Evolutionary conservation across 2,888 invertebrate genomes (phyloP).

Genomic region (Drosophila nr. medialis): DNA sequence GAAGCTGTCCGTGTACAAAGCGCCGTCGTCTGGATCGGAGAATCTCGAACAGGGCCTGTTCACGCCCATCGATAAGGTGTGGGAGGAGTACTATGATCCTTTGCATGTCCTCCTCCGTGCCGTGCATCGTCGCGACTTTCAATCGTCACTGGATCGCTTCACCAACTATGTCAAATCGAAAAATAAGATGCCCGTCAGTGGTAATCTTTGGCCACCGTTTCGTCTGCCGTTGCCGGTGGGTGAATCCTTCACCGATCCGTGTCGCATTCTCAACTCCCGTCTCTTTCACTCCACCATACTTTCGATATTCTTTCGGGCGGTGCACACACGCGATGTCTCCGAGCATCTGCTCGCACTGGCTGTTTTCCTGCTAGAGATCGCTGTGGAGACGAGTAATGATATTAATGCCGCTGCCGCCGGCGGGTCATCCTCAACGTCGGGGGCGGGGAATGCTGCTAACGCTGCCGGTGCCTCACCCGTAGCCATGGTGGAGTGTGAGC

Average conservation of each 20-base stretch:
- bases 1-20: conserved; percentile 93
- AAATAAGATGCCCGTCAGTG: conserved; percentile 86
- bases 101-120: conserved; percentile 95
- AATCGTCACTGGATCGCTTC: conserved; percentile 96
- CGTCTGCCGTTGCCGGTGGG: conserved; percentile 89
- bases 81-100: conserved; percentile 97
- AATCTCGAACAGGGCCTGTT: conserved; percentile 96
- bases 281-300: conserved; percentile 87
- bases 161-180: conserved; percentile 90
- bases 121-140: conserved; percentile 96
- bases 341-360: conserved; percentile 95
- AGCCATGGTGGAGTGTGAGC: conserved; percentile 81
- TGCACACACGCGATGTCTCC: conserved; percentile 90
- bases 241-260: conserved; percentile 89
- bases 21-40: conserved; percentile 89
- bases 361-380: conserved; percentile 94
- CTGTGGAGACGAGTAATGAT: conserved; percentile 86
- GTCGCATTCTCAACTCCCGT: conserved; percentile 83
- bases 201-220: conserved; percentile 93
- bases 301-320: conserved; percentile 93
- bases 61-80: conserved; percentile 93
- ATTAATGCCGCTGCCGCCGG: conserved; percentile 38
- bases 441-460: neutral
- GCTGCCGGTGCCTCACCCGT: conserved; percentile 36
- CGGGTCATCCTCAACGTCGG: neutral